phyloP scores from a whole-genome alignment of 2,888 invertebrate genomes.

The Pyralis farinalis region DNA sequence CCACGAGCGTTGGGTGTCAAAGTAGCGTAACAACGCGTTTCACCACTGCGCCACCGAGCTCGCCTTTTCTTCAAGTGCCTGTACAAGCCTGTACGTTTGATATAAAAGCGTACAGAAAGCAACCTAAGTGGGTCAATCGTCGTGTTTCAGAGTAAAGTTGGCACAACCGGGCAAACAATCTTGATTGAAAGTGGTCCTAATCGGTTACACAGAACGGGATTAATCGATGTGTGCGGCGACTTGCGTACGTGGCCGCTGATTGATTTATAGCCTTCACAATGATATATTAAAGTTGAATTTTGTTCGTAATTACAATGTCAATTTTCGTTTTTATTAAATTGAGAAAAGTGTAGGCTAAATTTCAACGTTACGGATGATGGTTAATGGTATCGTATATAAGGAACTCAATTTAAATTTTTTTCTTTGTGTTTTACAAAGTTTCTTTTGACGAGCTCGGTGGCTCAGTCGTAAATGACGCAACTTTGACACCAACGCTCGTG shows the following conservation, averaged over 20 bases:
- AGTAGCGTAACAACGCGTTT: no score
- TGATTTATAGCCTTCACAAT: constrained; percentile 30
- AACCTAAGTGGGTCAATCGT: constrained; percentile 49
- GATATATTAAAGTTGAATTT: constrained; percentile 34
- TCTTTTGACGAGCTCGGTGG: no score
- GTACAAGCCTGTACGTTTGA: not conserved
- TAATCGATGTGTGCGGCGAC: constrained; percentile 35
- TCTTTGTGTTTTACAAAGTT: no score
- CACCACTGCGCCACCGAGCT: no score
- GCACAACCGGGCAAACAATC: constrained; percentile 59
- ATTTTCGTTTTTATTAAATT: constrained; percentile 11
- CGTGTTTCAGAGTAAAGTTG: constrained; percentile 48
- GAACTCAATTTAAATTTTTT: no score
- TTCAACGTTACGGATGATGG: no score
- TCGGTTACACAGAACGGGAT: constrained; percentile 45
- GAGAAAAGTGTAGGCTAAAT: no score
- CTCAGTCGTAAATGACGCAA: no score
- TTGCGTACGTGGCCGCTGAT: constrained; percentile 19
- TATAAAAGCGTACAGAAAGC: not conserved
- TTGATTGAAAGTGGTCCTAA: constrained; percentile 65
- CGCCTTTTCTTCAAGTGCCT: no score
- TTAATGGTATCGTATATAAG: no score
- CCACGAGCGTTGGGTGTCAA: no score
- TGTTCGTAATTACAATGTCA: constrained; percentile 25
- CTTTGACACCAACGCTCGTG: no score